Evolutionary conservation across 2,797 vertebrate species (phyloP), one percentile per base, ranked within the genome.

Genomic region (Mycteria americana): DNA sequence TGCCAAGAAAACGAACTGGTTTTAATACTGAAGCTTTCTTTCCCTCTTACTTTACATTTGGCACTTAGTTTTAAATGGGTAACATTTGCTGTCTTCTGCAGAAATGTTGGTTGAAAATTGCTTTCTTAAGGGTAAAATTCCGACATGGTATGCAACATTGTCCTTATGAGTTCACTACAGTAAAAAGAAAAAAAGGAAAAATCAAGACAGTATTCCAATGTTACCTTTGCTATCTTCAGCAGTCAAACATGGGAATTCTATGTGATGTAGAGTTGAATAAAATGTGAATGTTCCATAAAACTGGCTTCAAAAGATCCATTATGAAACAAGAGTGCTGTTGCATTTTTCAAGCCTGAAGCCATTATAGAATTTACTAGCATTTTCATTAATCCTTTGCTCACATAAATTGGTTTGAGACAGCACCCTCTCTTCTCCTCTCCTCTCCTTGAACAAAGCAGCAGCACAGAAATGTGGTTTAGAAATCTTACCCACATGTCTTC

Each of bases 311-410:
- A 90, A 69, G 37, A 82, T 53, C 31, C n/a, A n/a, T 92, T 86
- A 78, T 46, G 59, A 78, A 92, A 76, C 2, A 76, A 77, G 14
- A 57, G 7, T 77, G 5, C 11, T 63, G 31, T 81, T 89, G 35
- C 35, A 76, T 89, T 89, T 92, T 91, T 69, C 59, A 92, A 77
- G 75, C 70, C 81, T 85, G 63, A 89, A 95, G 59, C 30, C 33
- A 75, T 91, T 88, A 77, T 51, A 67, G 62, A 82, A 89, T 87
- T 93, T 92, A 54, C 63, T 76, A 79, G 11, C 35, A 83, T 93
- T 95, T 89, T 85, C 75, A 85, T 82, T 91, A 93, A 67, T 93
- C 50, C 33, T 89, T 84, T 83, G 30, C 45, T 90, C 41, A 43
- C 27, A 62, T 65, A 68, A 79, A 60, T 65, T 82, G 21, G 21